Percentiles rank a stretch among this genome's conserved stretches.
Evolutionary conservation across 1,140 invertebrate species (phyloP).

Genomic region (Oscheius sp.): DNA sequence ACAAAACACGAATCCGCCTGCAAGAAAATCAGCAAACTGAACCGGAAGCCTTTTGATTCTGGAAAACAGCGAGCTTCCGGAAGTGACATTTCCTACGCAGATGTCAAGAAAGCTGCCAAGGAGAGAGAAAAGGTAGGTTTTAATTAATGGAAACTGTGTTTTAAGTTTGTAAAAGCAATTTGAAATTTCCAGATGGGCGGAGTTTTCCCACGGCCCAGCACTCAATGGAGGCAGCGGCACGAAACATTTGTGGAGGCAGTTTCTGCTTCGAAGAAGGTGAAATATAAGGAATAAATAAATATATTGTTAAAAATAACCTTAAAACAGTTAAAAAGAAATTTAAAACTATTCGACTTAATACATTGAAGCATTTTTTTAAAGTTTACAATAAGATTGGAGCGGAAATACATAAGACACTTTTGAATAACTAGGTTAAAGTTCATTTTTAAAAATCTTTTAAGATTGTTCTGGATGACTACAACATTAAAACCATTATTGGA

Average conservation of each 20-base stretch:
- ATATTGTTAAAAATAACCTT: too few relatives aligned
- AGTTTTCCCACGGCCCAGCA: slow-evolving; percentile 65
- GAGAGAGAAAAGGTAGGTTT: slow-evolving; percentile 75
- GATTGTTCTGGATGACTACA: too few relatives aligned
- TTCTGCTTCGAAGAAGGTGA: slow-evolving; percentile 74
- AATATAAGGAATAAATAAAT: too few relatives aligned
- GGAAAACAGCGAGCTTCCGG: slow-evolving; percentile 78
- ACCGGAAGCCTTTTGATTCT: slow-evolving; percentile 80
- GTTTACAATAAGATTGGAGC: too few relatives aligned
- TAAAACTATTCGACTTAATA: too few relatives aligned
- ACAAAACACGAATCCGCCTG: slow-evolving; percentile 79
- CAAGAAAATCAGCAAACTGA: slow-evolving; percentile 67
- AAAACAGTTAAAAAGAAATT: too few relatives aligned
- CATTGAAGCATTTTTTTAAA: too few relatives aligned
- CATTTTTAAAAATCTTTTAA: too few relatives aligned
- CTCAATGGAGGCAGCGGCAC: slow-evolving; percentile 83
- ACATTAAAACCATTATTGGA: too few relatives aligned
- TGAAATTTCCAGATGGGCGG: slow-evolving; percentile 36
- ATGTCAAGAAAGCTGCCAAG: slow-evolving; percentile 29
- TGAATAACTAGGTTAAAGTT: too few relatives aligned
- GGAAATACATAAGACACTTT: too few relatives aligned
- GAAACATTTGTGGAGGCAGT: slow-evolving; percentile 85
- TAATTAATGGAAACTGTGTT: slow-evolving; percentile 56
- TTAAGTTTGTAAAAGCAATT: slow-evolving; percentile 10
- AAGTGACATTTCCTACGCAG: slow-evolving; percentile 64